Evolutionary conservation across 1,140 invertebrate species (phyloP), one percentile per base, ranked within the genome.

Genomic region (Tenebrio molitor): DNA sequence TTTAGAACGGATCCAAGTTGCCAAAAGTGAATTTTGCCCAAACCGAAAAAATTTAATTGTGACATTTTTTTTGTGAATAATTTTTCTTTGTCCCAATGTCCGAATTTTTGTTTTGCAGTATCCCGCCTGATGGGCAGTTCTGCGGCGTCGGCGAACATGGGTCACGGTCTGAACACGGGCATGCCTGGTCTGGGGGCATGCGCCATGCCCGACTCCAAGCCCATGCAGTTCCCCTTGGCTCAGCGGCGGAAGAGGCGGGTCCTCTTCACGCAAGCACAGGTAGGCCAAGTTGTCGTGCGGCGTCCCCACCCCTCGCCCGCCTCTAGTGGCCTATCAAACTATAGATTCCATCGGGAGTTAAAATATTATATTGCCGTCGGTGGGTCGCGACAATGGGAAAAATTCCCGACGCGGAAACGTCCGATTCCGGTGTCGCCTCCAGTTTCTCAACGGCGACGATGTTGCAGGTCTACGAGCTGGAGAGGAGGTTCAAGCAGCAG

Each of bases 201-300:
- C 82, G 91, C 91, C 66, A 90, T 91, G 4, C 89, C 91, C 77
- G 93, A 95, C 82, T 87, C 92, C 72, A 95, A 95, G 84, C 91
- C 93, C 53, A 93, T 97, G 90, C 95, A 96, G 84, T 96, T 96
- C 84, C 95, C 95, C 19, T 87, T 97, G 73, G 91, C 94, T 8
- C 94, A 96, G 84, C 86, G 95, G 75, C 87, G 98, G 77, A 99
- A 99, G 85, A 89, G 98, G 76, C 89, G 98, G 77, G 97, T 99
- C 68, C 90, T 99, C 39, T 99, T 99, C 86, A 98, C 97, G 25
- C 97, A 99, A 86, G 93, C 96, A 62, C 98, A 99, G 89, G 91
- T 92, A 79, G 29, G 64, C n/a, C 73, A 41, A 53, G 36, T 58
- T 71, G 69, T 65, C 53, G 39, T 14, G 8, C 41, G 12, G 17